phyloP scores from a whole-genome alignment of 2,888 invertebrate species.

The Himalopsyche japonica region DNA sequence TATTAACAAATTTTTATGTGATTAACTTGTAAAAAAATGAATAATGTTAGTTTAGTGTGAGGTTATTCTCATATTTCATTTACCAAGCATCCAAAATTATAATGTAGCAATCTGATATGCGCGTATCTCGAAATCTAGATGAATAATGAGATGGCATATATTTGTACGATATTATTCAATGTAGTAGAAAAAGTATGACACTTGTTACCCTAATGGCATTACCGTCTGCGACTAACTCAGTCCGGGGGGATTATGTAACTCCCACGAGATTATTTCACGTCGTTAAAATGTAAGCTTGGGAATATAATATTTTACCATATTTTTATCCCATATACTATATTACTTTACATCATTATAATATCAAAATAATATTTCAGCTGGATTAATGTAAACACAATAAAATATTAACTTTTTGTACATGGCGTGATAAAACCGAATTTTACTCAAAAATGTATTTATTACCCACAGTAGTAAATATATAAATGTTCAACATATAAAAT shows the following conservation, averaged over 20 bases:
- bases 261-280: neutral
- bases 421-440: too few species aligned
- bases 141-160: neutral
- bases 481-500: too few species aligned
- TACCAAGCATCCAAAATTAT: neutral
- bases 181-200: constrained; percentile 22
- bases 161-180: neutral
- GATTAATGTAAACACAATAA: too few species aligned
- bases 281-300: neutral
- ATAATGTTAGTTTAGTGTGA: too few species aligned
- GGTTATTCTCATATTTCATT: neutral
- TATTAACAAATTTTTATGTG: too few species aligned
- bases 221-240: constrained; percentile 28
- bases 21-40: too few species aligned
- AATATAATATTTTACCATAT: neutral
- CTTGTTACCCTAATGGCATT: constrained; percentile 35
- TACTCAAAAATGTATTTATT: too few species aligned
- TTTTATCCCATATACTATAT: neutral
- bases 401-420: too few species aligned
- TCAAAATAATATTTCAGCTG: neutral
- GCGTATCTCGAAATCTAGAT: neutral
- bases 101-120: too few species aligned
- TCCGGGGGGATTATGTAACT: constrained; percentile 15
- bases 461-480: too few species aligned
- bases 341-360: neutral